Evolutionary conservation across 2,113 vertebrate species (phyloP), one percentile per base, ranked within the genome.

Genomic region (Eublepharis macularius): DNA sequence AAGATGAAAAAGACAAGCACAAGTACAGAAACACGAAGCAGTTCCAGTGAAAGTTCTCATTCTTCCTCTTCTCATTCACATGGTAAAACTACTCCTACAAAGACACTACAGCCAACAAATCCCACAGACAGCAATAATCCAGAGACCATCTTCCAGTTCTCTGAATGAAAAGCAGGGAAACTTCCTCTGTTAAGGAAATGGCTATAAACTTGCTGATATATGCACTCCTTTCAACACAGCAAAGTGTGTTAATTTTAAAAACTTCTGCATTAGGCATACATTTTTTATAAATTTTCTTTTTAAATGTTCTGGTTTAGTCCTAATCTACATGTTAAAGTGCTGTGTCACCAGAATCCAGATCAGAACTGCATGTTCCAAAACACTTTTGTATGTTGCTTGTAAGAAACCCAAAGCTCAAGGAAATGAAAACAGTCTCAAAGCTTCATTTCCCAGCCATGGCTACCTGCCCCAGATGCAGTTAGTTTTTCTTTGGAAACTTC

Each of bases 1-100:
- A 99, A 99, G 92, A 99, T 99, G 99, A 99, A 99, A 86, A 99
- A 99, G 95, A 98, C 98, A 0, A 99, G 99, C 95, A 99, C 98
- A 81, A 99, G 99, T 91, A 99, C 99, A 1, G 99, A 99, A 92
- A 99, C 98, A 0, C 98, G 98, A 92, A 99, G 98, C 97, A 99
- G 98, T 92, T 99, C 98, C 82, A 98, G 99, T 54, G 99, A 99
- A 95, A 99, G 98, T 92, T 98, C 98, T 29, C 98, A 97, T 80
- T 99, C 98, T 4, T 99, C 98, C 0, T 97, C 98, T 34, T 99
- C 98, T 75, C 98, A 97, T 78, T 98, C 98, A 12, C 98, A 98
- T 73, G 98, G 97, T 85, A 98, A 99, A 94, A 96, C 92, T 43
- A 97, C 96, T 16, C 96, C 96, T 14, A 93, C 96, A 7, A 95